Evolutionary conservation across 2,888 invertebrate genomes (phyloP).

Genomic region (Muscina levida): DNA sequence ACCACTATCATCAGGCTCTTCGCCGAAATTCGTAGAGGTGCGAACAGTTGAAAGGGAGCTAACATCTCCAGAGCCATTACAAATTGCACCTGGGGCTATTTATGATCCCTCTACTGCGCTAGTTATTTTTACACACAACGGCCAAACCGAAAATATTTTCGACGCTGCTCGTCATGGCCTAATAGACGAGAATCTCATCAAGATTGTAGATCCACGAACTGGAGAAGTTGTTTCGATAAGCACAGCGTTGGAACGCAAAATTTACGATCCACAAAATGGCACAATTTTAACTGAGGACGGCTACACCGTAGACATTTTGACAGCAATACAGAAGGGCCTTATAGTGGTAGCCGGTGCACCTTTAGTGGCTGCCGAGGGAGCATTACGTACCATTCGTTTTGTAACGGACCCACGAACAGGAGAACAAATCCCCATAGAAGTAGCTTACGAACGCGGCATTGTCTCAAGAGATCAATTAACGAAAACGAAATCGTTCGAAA

Average conservation of each 20-base stretch:
- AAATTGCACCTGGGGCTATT: constrained; percentile 86
- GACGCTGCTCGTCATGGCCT: constrained; percentile 89
- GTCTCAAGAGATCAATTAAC: constrained; percentile 79
- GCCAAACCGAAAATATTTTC: constrained; percentile 86
- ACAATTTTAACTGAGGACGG: constrained; percentile 86
- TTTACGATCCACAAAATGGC: constrained; percentile 86
- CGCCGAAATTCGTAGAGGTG: constrained; percentile 80
- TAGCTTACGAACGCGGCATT: constrained; percentile 89
- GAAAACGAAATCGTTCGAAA: constrained; percentile 73
- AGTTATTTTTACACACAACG: constrained; percentile 86
- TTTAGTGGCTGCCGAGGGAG: constrained; percentile 85
- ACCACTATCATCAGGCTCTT: constrained; percentile 80
- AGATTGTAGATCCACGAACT: constrained; percentile 86
- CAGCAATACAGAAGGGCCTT: constrained; percentile 89
- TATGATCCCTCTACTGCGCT: constrained; percentile 89
- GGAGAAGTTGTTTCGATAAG: constrained; percentile 85
- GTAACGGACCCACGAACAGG: constrained; percentile 90
- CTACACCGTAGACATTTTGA: constrained; percentile 84
- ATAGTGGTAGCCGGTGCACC: constrained; percentile 88
- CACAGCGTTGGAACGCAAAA: constrained; percentile 88
- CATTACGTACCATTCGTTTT: constrained; percentile 85
- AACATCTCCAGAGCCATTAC: constrained; percentile 84
- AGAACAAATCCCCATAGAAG: constrained; percentile 88
- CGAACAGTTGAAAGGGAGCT: constrained; percentile 79
- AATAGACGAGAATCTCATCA: constrained; percentile 85